A percentile compares a stretch with the other conserved stretches of the same genome.
Evolutionary conservation across 37 sponge, comb jelly and placozoan species (phyloP).

Genomic region (Spongilla lacustris): DNA sequence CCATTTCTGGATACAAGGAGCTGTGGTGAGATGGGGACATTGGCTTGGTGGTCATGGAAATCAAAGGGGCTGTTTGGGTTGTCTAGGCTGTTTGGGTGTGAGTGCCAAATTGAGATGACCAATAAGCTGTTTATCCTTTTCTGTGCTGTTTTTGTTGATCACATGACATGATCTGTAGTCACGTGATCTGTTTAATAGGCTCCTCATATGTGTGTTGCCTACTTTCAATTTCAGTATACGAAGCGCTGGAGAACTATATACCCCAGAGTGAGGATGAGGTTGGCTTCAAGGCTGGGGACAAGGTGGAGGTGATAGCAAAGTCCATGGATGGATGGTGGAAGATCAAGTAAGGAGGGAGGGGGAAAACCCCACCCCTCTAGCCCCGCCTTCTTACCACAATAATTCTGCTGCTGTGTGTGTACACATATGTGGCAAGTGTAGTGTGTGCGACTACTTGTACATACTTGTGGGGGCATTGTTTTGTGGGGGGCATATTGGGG

Average conservation of each 20-base stretch:
- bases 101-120: no score
- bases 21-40: not conserved
- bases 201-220: no score
- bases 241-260: conserved; percentile 71
- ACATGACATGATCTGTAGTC: no score
- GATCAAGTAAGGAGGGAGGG: conserved; percentile 40
- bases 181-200: no score
- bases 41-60: not conserved
- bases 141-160: no score
- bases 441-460: no score
- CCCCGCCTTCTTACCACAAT: not conserved
- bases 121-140: no score
- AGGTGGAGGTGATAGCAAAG: conserved; percentile 55
- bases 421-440: not conserved
- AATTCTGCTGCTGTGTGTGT: no score
- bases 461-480: no score
- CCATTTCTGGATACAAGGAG: not conserved
- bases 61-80: not conserved
- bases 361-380: not conserved
- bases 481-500: no score
- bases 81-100: not conserved
- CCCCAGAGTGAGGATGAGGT: conserved; percentile 79
- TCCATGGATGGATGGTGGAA: conserved; percentile 92
- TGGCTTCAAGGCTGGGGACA: conserved; percentile 63
- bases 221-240: conserved; percentile 35